phyloP scores from a whole-genome alignment of 2,888 invertebrate species.

The Tenthredo amoena region DNA sequence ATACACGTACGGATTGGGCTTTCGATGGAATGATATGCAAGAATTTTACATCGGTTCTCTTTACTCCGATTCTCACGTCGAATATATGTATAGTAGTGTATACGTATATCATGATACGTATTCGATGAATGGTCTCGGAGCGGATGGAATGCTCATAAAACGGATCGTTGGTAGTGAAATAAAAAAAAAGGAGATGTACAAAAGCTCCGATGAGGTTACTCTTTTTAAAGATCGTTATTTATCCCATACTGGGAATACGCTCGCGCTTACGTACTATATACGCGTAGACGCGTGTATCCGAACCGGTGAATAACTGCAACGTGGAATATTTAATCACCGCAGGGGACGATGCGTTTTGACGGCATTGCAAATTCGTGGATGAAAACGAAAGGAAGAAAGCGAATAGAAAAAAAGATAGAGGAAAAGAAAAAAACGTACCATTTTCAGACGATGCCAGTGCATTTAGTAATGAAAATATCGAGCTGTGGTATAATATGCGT shows the following conservation, averaged over 20 bases:
- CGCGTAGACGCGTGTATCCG: not conserved
- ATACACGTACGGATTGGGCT: not conserved
- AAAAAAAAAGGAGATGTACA: not conserved
- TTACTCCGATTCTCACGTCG: too few relatives aligned
- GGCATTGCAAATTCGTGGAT: constrained; percentile 27
- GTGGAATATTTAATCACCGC: constrained; percentile 18
- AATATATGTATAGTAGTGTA: too few relatives aligned
- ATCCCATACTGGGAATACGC: not conserved
- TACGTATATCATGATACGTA: too few relatives aligned
- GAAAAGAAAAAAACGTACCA: not conserved
- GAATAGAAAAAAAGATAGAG: not conserved
- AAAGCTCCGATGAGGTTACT: constrained; percentile 1
- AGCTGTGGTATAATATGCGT: not conserved
- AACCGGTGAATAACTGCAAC: not conserved
- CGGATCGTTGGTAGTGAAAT: not conserved
- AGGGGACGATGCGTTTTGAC: constrained; percentile 29
- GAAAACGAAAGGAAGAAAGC: constrained; percentile 20
- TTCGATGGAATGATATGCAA: not conserved
- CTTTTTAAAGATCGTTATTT: not conserved
- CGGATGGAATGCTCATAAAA: not conserved
- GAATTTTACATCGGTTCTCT: not conserved
- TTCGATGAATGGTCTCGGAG: not conserved
- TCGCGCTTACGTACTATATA: not conserved
- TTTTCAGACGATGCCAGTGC: constrained; percentile 19
- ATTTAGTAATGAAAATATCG: constrained; percentile 56